phyloP scores from a whole-genome alignment of 1,140 invertebrate species.

The Goniozus legneri region DNA sequence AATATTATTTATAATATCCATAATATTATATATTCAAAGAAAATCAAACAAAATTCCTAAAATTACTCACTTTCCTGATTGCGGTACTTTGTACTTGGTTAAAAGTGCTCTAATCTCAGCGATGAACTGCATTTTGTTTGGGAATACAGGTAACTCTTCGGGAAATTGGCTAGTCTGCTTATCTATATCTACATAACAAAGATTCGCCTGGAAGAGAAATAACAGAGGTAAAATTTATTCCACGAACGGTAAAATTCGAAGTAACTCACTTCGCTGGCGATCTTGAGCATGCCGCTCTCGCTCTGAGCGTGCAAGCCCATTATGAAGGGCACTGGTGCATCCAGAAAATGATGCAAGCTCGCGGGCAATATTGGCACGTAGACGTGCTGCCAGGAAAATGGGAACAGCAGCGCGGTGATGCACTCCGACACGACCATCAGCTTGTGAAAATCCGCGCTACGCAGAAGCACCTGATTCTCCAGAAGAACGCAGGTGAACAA shows the following conservation, averaged over 20 bases:
- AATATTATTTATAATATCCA: not conserved
- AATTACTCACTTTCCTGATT: constrained; percentile 47
- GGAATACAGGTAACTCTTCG: constrained; percentile 92
- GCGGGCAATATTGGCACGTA: constrained; percentile 98
- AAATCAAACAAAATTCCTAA: constrained; percentile 4
- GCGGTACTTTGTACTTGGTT: constrained; percentile 67
- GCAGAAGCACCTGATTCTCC: constrained; percentile 94
- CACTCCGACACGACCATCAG: constrained; percentile 97
- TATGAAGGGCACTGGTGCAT: constrained; percentile 98
- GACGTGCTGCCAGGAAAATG: constrained; percentile 97
- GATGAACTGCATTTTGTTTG: constrained; percentile 81
- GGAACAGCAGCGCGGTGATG: constrained; percentile 84
- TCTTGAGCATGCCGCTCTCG: constrained; percentile 58
- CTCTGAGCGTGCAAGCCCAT: constrained; percentile 80
- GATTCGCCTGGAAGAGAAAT: constrained; percentile 63
- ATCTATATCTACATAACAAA: constrained; percentile 97
- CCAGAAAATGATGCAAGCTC: constrained; percentile 92
- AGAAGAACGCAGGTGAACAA: constrained; percentile 94
- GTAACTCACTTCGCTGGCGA: constrained; percentile 59
- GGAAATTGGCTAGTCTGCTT: constrained; percentile 87
- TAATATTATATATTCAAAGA: constrained; percentile 12
- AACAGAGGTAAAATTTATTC: not conserved
- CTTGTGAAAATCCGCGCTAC: constrained; percentile 89
- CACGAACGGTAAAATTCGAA: constrained; percentile 1
- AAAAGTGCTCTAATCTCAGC: constrained; percentile 80